Conservation (phyloP, 2,888 invertebrate genomes). For the Ernsta delagoae region DNA sequence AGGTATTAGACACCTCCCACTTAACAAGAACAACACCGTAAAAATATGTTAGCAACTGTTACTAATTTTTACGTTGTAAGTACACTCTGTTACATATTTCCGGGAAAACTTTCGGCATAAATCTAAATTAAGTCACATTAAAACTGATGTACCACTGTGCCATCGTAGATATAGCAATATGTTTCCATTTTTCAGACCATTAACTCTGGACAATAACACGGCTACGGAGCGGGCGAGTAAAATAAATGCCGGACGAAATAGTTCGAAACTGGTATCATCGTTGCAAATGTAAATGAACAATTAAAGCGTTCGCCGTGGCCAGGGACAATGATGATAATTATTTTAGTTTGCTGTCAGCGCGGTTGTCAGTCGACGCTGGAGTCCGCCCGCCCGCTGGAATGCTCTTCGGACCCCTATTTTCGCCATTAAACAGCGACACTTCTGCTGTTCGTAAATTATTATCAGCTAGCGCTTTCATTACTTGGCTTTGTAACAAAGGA, state of each 20-base stretch:
- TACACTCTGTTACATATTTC: conserved; percentile 5
- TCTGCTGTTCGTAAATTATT: conserved; percentile 84
- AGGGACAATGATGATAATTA: conserved; percentile 84
- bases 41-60: background rate
- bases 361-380: conserved; percentile 69
- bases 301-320: conserved; percentile 81
- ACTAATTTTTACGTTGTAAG: background rate
- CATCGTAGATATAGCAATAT: conserved; percentile 75
- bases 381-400: conserved; percentile 67
- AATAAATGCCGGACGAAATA: conserved; percentile 79
- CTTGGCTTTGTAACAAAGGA: conserved; percentile 79
- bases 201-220: conserved; percentile 79
- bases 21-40: background rate
- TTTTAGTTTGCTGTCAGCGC: conserved; percentile 83
- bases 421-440: conserved; percentile 82
- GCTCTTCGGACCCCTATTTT: conserved; percentile 70
- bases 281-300: conserved; percentile 85
- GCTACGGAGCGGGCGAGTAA: conserved; percentile 72
- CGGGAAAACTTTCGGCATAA: conserved; percentile 47
- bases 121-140: conserved; percentile 46
- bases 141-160: conserved; percentile 62
- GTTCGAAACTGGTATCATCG: conserved; percentile 83
- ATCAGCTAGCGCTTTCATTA: conserved; percentile 83
- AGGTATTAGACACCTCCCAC: background rate
- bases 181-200: conserved; percentile 83